Evolutionary conservation across 2,797 vertebrate genomes (phyloP).

Genomic region (Novumbra hubbsi): DNA sequence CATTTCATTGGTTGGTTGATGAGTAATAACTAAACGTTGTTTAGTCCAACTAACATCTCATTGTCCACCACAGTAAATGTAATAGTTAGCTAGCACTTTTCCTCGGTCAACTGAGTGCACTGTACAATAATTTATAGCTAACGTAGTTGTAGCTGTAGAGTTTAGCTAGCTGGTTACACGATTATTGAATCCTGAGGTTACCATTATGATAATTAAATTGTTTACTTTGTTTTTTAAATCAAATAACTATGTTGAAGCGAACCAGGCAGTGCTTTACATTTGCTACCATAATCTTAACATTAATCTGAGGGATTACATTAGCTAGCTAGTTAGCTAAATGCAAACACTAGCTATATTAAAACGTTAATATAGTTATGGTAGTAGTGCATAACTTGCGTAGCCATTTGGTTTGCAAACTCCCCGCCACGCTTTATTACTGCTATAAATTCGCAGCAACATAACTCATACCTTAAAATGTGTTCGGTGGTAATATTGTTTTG

Average conservation of each 20-base stretch:
- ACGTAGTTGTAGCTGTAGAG: no score
- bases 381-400: neutral
- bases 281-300: neutral
- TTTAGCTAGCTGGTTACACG: no score
- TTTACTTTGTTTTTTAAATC: no score
- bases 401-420: neutral
- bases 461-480: constrained; percentile 36
- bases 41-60: no score
- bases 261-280: neutral
- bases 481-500: constrained; percentile 19
- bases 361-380: no score
- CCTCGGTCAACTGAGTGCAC: no score
- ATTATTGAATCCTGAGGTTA: no score
- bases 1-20: no score
- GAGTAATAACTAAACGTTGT: no score
- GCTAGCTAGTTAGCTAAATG: neutral
- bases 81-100: neutral
- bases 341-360: neutral
- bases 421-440: neutral
- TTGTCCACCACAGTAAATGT: neutral
- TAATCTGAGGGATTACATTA: neutral
- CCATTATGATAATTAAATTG: no score
- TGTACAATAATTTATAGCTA: no score
- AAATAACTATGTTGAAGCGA: neutral
- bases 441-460: neutral